Percentiles rank a stretch among this genome's conserved stretches.
Conservation (phyloP, 2,888 invertebrate genomes). For the Auanema sp. region DNA sequence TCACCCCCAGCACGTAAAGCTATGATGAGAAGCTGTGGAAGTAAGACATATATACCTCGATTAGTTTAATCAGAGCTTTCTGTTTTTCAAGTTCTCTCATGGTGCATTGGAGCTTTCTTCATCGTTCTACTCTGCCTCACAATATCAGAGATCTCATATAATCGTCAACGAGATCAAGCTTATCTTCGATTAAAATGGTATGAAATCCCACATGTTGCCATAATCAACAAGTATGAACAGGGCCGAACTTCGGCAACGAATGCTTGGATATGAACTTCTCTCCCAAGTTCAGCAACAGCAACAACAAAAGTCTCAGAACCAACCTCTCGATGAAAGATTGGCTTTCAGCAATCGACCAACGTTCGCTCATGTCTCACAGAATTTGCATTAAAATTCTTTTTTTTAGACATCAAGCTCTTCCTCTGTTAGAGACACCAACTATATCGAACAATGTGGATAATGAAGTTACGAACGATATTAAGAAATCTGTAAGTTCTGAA, state of each 20-base stretch:
- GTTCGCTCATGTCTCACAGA: too few relatives aligned
- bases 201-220: not conserved
- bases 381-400: too few relatives aligned
- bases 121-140: conserved; percentile 54
- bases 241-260: conserved; percentile 58
- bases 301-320: conserved; percentile 10
- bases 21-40: conserved; percentile 24
- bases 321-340: conserved; percentile 22
- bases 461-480: too few relatives aligned
- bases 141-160: conserved; percentile 59
- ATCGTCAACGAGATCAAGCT: conserved; percentile 60
- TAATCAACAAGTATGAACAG: conserved; percentile 12
- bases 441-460: too few relatives aligned
- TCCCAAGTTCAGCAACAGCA: conserved; percentile 24
- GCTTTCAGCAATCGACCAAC: conserved; percentile 21
- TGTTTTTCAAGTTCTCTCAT: conserved; percentile 43
- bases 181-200: conserved; percentile 59
- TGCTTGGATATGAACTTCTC: conserved; percentile 47
- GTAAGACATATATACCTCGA: conserved; percentile 9
- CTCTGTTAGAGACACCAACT: too few relatives aligned
- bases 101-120: conserved; percentile 57
- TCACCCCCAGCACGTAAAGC: conserved; percentile 22
- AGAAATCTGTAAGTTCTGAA: too few relatives aligned
- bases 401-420: too few relatives aligned
- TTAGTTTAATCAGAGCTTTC: not conserved